phyloP scores from a whole-genome alignment of 1,140 invertebrate genomes.

The Drosophila neocordata region DNA sequence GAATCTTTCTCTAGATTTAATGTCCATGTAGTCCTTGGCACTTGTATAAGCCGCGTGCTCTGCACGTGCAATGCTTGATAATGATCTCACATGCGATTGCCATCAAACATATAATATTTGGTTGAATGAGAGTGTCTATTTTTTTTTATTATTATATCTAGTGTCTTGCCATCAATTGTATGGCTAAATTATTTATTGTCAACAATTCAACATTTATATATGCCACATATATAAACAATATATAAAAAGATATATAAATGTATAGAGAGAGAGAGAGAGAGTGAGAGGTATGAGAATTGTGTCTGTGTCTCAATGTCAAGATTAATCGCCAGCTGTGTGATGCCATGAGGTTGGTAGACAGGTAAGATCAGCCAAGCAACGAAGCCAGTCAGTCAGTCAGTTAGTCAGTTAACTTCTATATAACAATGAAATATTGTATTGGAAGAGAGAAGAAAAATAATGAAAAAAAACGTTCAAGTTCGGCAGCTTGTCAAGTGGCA shows the following conservation, averaged over 20 bases:
- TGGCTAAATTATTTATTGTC: constrained; percentile 69
- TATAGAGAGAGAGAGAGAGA: neutral
- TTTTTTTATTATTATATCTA: constrained; percentile 16
- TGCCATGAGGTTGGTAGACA: constrained; percentile 57
- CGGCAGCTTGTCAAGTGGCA: constrained; percentile 81
- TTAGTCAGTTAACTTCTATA: constrained; percentile 59
- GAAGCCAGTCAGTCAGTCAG: constrained; percentile 32
- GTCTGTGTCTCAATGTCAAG: constrained; percentile 70
- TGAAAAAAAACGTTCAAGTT: constrained; percentile 70
- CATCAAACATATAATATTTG: constrained; percentile 15
- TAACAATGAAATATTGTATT: constrained; percentile 72
- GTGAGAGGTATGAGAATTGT: constrained; percentile 13
- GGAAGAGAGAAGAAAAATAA: constrained; percentile 45
- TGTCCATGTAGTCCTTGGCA: constrained; percentile 41
- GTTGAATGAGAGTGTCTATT: constrained; percentile 47
- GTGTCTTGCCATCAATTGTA: constrained; percentile 28
- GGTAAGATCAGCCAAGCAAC: constrained; percentile 34
- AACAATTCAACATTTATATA: constrained; percentile 61
- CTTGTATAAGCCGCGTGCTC: constrained; percentile 69
- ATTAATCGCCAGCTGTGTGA: constrained; percentile 78
- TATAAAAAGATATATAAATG: neutral
- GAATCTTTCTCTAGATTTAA: constrained; percentile 35
- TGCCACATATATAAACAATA: constrained; percentile 30
- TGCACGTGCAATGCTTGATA: constrained; percentile 69
- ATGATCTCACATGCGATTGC: constrained; percentile 64